These are phyloP conservation scores for Euura saliciscinereae DNA, from an alignment of 1,140 invertebrate species.

Conservation along the genomic window DNA sequence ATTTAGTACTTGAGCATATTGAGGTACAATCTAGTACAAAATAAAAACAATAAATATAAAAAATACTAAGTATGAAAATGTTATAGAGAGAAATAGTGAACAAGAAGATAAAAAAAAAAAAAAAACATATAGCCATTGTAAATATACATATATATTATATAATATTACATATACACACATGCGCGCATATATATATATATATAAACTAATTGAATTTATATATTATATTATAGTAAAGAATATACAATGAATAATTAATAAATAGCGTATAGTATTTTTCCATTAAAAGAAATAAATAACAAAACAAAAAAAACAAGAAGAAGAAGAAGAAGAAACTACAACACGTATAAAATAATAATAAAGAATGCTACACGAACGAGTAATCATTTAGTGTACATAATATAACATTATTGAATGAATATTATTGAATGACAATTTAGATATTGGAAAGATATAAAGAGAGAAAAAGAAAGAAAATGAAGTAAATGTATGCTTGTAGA, in stretches of 20 bases:
- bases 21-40: slow-evolving; percentile 32
- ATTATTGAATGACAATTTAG: too few relatives aligned
- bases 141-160: neutral
- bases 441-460: too few relatives aligned
- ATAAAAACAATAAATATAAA: slow-evolving; percentile 9
- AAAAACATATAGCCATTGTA: neutral
- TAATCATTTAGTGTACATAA: too few relatives aligned
- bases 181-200: neutral
- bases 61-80: neutral
- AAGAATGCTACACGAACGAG: too few relatives aligned
- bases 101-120: neutral
- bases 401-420: too few relatives aligned
- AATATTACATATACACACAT: slow-evolving; percentile 10
- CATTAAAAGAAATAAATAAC: neutral
- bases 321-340: neutral
- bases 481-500: neutral
- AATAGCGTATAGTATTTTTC: slow-evolving; percentile 1
- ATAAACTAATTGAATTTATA: neutral
- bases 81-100: neutral
- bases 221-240: neutral
- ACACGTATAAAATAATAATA: too few relatives aligned
- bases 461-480: too few relatives aligned
- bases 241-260: neutral
- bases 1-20: slow-evolving; percentile 14
- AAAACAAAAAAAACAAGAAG: neutral